Base-by-base conservation (phyloP, 2,888 invertebrate species). In the Lasioglossum vierecki region DNA sequence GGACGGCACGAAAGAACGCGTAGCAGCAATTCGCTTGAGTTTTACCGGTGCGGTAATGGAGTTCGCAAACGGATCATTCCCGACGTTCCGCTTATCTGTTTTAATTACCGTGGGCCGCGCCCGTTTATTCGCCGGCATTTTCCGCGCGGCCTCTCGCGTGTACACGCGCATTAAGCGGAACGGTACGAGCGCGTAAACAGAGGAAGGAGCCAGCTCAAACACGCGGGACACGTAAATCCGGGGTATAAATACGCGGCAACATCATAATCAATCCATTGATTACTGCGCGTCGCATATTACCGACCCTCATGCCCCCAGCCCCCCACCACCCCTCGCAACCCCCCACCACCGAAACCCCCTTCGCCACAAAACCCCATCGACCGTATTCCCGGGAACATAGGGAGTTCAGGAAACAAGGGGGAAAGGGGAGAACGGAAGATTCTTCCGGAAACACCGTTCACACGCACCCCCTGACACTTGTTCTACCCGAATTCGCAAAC, bases 261-360 rank as follows among this genome's bases (percentile, higher is more conserved):
- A 81, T 41, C 70, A 41, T 41, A 70, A 70, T 41, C 88, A 84
- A 88, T 84, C 82, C 83, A 82, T 82, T 79, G 86, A 88, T 83
- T 83, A 84, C 76, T 79, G 15, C 30, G 70, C 80, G 78, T 80
- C 86, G 80, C 80, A 80, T 84, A 86, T 88, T 79, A 88, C 72
- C 46, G 41, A 70, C 41, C 70, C 41, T 22, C 66, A 68, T 68
- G 22, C 22, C 18, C 66, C 22, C 8, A 8, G 35, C 35, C 15
- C 57, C 35, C 30, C 30, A 30, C 30, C 30, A 30, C 30, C 35
- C 18, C 39, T 22, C 76, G 49, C 13, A 41, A 66, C 35, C 53
- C n/a, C 0, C n/a, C 57, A 22, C 46, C 72, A 30, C 44, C 53
- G n/a, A 57, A 57, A n/a, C 57, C n/a, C 30, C 44, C 53, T 18